Base-by-base conservation (phyloP, 2,888 invertebrate genomes). In the Noctua comes region DNA sequence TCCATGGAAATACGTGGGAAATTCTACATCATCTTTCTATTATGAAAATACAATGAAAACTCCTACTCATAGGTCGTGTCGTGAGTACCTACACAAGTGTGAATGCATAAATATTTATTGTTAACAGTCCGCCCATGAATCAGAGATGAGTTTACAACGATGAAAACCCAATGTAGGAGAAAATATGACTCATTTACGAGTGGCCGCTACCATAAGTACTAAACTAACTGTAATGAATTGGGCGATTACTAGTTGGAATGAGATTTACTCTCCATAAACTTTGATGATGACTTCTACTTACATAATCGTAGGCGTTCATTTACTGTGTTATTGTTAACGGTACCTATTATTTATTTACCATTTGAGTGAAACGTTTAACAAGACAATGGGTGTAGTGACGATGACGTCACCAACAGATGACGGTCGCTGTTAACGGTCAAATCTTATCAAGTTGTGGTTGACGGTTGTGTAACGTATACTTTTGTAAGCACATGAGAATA, bases 381-480 rank as follows among this genome's bases (percentile, higher is more conserved):
- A 76, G 54, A 70, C 66, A 65, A 76, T 75, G 66, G 73, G 72
- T 54, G 76, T 68, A 65, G 62, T 80, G 75, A 78, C 85, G 85
- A 59, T 82, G 78, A 85, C 87, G 82, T 87, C 80, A 82, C 11
- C 16, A 68, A 73, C 68, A 31, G 16, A 86, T 74, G 74, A 75
- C 86, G 31, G 54, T 43, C 8, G 46, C 59, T 78, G 68, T 62
- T 84, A 87, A 80, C 87, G 76, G 79, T 86, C 78, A 73, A 73
- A 86, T 85, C 80, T 85, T 87, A 88, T 87, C 86, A 80, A 76
- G 46, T 54, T 77, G 76, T 64, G 74, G 81, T 79, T 81, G 48
- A 82, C 66, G 57, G 36, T 59, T 69, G 46, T 31, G 24, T 73
- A 66, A 66, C 40, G 4, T 40, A 65, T 13, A 40, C 5, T 16